Evolutionary conservation across 2,888 invertebrate genomes (phyloP).

Genomic region (Apoderus coryli): DNA sequence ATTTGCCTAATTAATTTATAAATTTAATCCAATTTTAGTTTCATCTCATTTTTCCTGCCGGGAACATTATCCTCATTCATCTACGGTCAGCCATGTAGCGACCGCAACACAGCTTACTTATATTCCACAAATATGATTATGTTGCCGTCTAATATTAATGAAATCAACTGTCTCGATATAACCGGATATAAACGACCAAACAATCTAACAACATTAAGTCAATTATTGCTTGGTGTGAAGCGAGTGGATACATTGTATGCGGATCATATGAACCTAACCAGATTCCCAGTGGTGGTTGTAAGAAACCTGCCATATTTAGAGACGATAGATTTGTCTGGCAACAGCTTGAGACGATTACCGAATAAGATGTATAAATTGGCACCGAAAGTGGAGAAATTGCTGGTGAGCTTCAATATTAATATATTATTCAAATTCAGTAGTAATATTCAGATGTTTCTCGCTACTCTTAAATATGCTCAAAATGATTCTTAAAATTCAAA

Average conservation of each 20-base stretch:
- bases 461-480: too few relatives aligned
- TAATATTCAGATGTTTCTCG: too few relatives aligned
- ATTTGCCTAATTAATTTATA: too few relatives aligned
- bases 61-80: conserved; percentile 18
- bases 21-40: too few relatives aligned
- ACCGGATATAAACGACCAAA: conserved; percentile 19
- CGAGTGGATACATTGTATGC: conserved; percentile 25
- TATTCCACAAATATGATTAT: conserved; percentile 17
- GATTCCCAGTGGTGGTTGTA: conserved; percentile 16
- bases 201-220: conserved; percentile 11
- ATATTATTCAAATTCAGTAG: too few relatives aligned
- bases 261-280: conserved; percentile 24
- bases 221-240: conserved; percentile 14
- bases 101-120: conserved; percentile 25
- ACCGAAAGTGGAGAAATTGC: conserved; percentile 22
- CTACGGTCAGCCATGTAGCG: conserved; percentile 26
- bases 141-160: conserved; percentile 16
- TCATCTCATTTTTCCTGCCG: too few relatives aligned
- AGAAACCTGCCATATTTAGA: conserved; percentile 22
- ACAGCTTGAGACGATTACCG: conserved; percentile 23
- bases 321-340: conserved; percentile 26
- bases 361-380: conserved; percentile 18
- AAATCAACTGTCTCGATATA: conserved; percentile 25
- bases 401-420: conserved; percentile 21
- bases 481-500: too few relatives aligned